These are phyloP conservation scores for Alosa alosa DNA, from an alignment of 2,113 vertebrate genomes.

Conservation along the genomic window DNA sequence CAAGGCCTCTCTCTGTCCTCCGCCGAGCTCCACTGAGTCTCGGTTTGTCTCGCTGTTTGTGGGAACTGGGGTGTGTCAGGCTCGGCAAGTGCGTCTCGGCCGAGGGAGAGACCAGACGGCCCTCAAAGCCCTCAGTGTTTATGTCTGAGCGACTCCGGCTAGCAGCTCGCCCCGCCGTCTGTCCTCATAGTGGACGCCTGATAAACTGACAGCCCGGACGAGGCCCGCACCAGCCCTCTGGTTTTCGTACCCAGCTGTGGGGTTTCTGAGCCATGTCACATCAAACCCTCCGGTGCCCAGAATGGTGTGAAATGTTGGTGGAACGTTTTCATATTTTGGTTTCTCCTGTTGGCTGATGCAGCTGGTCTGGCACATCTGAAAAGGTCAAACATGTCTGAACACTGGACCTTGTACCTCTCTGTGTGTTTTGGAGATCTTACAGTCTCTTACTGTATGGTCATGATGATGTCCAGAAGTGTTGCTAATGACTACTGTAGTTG, in stretches of 20 bases:
- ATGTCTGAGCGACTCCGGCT: slow-evolving; percentile 6
- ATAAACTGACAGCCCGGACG: background rate
- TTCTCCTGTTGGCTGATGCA: background rate
- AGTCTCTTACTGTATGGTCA: background rate
- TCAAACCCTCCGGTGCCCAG: background rate
- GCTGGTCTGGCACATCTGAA: background rate
- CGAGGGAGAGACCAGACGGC: slow-evolving; percentile 10
- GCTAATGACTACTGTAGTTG: background rate
- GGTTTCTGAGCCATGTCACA: background rate
- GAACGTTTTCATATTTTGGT: background rate
- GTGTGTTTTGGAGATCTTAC: slow-evolving; percentile 17
- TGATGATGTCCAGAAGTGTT: background rate
- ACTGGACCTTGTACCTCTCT: background rate
- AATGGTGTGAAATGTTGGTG: slow-evolving; percentile 3
- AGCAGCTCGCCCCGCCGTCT: background rate
- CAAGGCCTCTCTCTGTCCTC: slow-evolving; percentile 29
- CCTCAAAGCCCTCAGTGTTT: slow-evolving; percentile 36
- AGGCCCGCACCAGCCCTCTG: background rate
- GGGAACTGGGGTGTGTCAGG: slow-evolving; percentile 16
- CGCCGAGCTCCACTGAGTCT: background rate
- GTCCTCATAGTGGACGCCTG: background rate
- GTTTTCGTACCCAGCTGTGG: background rate
- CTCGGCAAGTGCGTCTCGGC: slow-evolving; percentile 13
- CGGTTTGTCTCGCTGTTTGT: slow-evolving; percentile 16
- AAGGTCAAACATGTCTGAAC: background rate